Percentiles rank a stretch among this genome's conserved stretches.
Conservation (phyloP, 1,140 invertebrate species). For the Drosophila orosa region DNA sequence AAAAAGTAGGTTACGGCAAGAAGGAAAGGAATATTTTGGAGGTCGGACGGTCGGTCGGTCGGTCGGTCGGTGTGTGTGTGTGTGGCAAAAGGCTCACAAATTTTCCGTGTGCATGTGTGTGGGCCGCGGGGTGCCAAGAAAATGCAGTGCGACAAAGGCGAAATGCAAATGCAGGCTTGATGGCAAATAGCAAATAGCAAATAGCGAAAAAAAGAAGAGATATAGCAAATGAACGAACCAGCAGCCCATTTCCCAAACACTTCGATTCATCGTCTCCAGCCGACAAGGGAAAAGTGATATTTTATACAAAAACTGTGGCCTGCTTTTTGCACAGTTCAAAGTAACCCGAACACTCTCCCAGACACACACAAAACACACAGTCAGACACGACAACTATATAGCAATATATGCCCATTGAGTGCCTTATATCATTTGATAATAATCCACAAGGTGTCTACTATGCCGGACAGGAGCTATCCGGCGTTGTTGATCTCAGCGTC, state of each 20-base stretch:
- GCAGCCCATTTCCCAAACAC: slow-evolving; percentile 48
- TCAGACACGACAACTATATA: slow-evolving; percentile 58
- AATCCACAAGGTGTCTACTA: slow-evolving; percentile 86
- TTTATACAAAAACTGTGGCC: slow-evolving; percentile 64
- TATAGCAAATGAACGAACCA: slow-evolving; percentile 52
- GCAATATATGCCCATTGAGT: slow-evolving; percentile 84
- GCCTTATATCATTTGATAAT: slow-evolving; percentile 85
- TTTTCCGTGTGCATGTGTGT: slow-evolving; percentile 61
- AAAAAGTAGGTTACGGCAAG: slow-evolving; percentile 65
- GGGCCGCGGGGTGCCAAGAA: slow-evolving; percentile 54
- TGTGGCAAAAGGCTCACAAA: slow-evolving; percentile 37
- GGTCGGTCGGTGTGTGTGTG: slow-evolving; percentile 17
- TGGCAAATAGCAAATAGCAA: slow-evolving; percentile 34
- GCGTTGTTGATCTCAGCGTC: slow-evolving; percentile 83
- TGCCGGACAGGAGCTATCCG: slow-evolving; percentile 86
- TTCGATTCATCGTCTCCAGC: slow-evolving; percentile 47
- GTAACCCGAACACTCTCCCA: slow-evolving; percentile 11
- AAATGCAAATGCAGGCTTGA: slow-evolving; percentile 70
- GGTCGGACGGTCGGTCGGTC: slow-evolving; percentile 49
- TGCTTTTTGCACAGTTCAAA: slow-evolving; percentile 70
- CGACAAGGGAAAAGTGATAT: slow-evolving; percentile 66
- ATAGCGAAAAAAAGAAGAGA: neutral
- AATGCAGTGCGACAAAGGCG: slow-evolving; percentile 68
- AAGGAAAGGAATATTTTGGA: slow-evolving; percentile 32
- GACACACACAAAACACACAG: slow-evolving; percentile 28